phyloP scores from a whole-genome alignment of 2,888 invertebrate species.

The Gasteruption jaculator region DNA sequence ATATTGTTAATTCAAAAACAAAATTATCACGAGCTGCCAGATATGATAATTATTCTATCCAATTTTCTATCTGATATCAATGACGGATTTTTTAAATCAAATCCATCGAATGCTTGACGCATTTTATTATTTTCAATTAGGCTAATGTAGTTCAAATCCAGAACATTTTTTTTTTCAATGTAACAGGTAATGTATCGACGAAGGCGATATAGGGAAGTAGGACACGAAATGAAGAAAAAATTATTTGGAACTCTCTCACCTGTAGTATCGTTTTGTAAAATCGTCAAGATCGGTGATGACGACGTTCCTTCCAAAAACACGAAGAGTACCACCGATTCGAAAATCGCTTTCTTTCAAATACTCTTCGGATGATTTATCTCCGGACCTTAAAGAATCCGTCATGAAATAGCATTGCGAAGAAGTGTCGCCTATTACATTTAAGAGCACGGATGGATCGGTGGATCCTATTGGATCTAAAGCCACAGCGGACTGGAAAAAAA shows the following conservation, averaged over 20 bases:
- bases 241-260: conserved; percentile 26
- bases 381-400: conserved; percentile 58
- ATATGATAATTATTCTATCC: neutral
- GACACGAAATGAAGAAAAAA: neutral
- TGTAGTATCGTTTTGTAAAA: conserved; percentile 81
- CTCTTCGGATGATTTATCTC: conserved; percentile 47
- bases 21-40: neutral
- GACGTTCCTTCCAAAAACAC: conserved; percentile 77
- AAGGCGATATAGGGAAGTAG: conserved; percentile 4
- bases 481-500: conserved; percentile 28
- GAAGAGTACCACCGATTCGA: conserved; percentile 74
- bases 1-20: conserved; percentile 5
- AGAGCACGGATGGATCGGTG: conserved; percentile 53
- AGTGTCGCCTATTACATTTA: conserved; percentile 62
- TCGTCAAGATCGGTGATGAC: conserved; percentile 79
- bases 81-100: neutral
- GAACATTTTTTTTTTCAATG: conserved; percentile 4
- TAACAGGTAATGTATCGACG: conserved; percentile 7
- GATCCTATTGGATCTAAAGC: conserved; percentile 50
- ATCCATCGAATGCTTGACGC: too few relatives aligned
- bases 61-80: neutral
- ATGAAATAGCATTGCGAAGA: conserved; percentile 56
- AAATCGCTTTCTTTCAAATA: conserved; percentile 71
- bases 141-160: too few relatives aligned
- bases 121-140: too few relatives aligned